Conservation (phyloP, 1,140 invertebrate species). For the Zaprionus ghesquierei region DNA sequence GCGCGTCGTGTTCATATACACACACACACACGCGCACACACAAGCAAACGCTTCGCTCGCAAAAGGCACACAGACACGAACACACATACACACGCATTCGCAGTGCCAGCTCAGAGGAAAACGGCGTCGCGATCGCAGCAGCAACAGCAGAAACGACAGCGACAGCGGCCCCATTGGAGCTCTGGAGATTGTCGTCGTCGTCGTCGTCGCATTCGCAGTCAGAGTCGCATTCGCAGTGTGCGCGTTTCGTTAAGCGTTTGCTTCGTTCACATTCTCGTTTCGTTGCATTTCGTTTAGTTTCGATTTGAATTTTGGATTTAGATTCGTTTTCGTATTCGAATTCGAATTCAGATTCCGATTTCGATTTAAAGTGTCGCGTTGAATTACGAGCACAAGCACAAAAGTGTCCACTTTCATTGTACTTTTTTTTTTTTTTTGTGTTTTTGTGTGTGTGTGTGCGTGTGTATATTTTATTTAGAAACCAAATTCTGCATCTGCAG, state of each 20-base stretch:
- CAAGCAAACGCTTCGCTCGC: conserved; percentile 17
- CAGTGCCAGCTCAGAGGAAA: conserved; percentile 52
- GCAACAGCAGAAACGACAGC: background rate
- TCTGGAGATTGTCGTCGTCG: conserved; percentile 49
- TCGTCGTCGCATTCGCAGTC: conserved; percentile 34
- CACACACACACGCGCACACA: conserved; percentile 15
- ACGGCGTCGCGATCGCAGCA: conserved; percentile 38
- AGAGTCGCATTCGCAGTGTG: conserved; percentile 40
- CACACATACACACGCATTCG: conserved; percentile 13
- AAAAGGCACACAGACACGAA: conserved; percentile 33
- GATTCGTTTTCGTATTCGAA: conserved; percentile 44
- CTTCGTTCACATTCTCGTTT: conserved; percentile 35
- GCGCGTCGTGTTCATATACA: conserved; percentile 36
- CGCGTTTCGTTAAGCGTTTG: conserved; percentile 44
- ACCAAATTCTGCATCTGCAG: conserved; percentile 20
- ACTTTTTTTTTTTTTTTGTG: conserved; percentile 38
- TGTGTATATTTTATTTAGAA: conserved; percentile 15
- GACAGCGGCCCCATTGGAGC: conserved; percentile 45
- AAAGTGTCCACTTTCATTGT: conserved; percentile 24
- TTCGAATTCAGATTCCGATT: conserved; percentile 26
- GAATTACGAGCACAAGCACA: conserved; percentile 46
- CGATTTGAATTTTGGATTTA: conserved; percentile 33
- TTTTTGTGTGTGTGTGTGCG: conserved; percentile 18
- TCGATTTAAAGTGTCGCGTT: conserved; percentile 33
- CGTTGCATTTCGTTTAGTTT: conserved; percentile 37